Percentiles rank a stretch among this genome's conserved stretches.
Conservation (phyloP, 2,888 invertebrate species). For the Cremastinae sp. region DNA sequence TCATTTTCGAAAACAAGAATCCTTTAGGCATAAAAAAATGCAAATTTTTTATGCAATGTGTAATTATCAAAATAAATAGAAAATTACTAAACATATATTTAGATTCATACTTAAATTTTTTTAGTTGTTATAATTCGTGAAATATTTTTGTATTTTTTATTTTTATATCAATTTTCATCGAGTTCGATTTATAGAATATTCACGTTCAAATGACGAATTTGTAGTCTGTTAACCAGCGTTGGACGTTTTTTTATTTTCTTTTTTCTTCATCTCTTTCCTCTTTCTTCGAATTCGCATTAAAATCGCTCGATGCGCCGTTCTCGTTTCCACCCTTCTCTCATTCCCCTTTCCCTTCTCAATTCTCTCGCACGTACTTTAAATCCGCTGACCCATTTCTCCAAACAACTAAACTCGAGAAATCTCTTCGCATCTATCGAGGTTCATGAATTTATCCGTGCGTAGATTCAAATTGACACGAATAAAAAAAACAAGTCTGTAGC, state of each 20-base stretch:
- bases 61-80: conserved; percentile 32
- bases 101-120: no score
- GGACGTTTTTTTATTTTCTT: conserved; percentile 47
- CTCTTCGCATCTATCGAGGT: conserved; percentile 22
- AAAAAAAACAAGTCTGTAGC: conserved; percentile 1
- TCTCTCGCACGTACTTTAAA: conserved; percentile 53
- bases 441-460: not conserved
- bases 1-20: not conserved
- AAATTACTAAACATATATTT: not conserved
- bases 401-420: conserved; percentile 54
- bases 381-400: conserved; percentile 66
- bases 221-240: conserved; percentile 71
- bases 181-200: conserved; percentile 75
- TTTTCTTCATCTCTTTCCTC: conserved; percentile 38
- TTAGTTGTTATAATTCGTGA: conserved; percentile 6
- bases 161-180: no score
- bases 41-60: no score
- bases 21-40: no score
- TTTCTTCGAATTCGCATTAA: conserved; percentile 25
- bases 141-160: conserved; percentile 40
- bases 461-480: not conserved
- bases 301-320: conserved; percentile 21
- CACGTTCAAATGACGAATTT: conserved; percentile 73
- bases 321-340: conserved; percentile 12
- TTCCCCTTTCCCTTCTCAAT: conserved; percentile 15